phyloP scores from a whole-genome alignment of 2,113 vertebrate genomes.

The Neolamprologus ventralis region DNA sequence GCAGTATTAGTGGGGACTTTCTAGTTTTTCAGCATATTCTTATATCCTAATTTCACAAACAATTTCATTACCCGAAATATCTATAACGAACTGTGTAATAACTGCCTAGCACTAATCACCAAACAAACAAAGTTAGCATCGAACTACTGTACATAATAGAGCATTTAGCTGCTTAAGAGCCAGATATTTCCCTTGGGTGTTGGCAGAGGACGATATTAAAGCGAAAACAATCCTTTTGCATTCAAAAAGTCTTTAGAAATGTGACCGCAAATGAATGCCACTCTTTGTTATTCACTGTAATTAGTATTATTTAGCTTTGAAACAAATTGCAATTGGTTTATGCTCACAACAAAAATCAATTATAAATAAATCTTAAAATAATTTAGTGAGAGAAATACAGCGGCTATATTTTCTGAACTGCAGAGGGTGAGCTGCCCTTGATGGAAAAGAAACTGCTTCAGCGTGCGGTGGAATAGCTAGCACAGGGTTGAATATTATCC shows the following conservation, averaged over 20 bases:
- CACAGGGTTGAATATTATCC: background rate
- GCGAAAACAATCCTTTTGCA: background rate
- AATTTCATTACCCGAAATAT: fast-evolving
- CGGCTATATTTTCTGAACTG: background rate
- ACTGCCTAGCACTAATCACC: background rate
- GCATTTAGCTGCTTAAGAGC: background rate
- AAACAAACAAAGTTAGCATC: background rate
- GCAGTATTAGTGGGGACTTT: background rate
- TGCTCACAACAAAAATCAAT: background rate
- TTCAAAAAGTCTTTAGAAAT: background rate
- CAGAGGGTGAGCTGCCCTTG: background rate
- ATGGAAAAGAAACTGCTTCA: background rate
- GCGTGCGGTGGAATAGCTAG: background rate
- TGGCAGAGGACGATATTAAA: background rate
- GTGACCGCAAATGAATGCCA: background rate
- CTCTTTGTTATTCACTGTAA: background rate
- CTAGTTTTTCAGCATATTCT: background rate
- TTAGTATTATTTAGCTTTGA: background rate
- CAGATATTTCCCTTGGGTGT: background rate
- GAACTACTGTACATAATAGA: background rate
- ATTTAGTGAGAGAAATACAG: background rate
- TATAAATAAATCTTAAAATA: background rate
- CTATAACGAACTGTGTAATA: background rate
- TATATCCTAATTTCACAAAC: background rate
- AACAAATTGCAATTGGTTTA: background rate